Percentiles rank a stretch among this genome's conserved stretches.
phyloP scores from a whole-genome alignment of 2,113 vertebrate species.

The Paraplagusia blochii region DNA sequence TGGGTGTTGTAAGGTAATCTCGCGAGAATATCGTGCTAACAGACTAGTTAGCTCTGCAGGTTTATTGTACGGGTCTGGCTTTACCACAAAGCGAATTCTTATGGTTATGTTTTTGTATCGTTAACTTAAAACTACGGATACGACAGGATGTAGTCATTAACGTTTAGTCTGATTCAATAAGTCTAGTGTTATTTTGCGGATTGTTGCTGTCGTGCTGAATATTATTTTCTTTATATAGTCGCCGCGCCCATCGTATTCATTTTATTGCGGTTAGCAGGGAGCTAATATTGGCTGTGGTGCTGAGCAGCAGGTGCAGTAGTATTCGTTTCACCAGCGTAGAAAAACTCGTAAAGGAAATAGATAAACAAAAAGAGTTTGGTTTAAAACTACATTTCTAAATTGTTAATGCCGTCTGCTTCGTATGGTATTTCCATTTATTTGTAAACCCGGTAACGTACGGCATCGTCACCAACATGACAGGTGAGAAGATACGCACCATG shows the following conservation, averaged over 20 bases:
- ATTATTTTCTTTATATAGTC: conserved; percentile 46
- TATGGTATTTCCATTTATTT: neutral
- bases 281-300: conserved; percentile 18
- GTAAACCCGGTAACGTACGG: conserved; percentile 3
- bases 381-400: neutral
- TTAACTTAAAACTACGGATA: conserved; percentile 3
- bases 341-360: neutral
- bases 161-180: neutral
- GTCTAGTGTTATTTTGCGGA: conserved; percentile 23
- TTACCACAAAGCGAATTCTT: conserved; percentile 50
- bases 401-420: conserved; percentile 6
- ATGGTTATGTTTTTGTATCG: conserved; percentile 13
- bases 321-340: conserved; percentile 2
- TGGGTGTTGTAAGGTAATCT: neutral
- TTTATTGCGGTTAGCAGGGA: conserved; percentile 38
- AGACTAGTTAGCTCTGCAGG: conserved; percentile 21
- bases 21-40: conserved; percentile 45
- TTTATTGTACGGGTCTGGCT: conserved; percentile 25
- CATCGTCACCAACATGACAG: conserved; percentile 77
- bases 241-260: conserved; percentile 56
- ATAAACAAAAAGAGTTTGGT: neutral
- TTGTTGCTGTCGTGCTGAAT: conserved; percentile 33
- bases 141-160: conserved; percentile 43
- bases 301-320: conserved; percentile 29
- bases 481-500: conserved; percentile 87